A percentile compares a stretch with the other conserved stretches of the same genome.
These are phyloP conservation scores for Montipora efflorescens DNA, from an alignment of 64 coral and sea anemone species.

Conservation along the genomic window DNA sequence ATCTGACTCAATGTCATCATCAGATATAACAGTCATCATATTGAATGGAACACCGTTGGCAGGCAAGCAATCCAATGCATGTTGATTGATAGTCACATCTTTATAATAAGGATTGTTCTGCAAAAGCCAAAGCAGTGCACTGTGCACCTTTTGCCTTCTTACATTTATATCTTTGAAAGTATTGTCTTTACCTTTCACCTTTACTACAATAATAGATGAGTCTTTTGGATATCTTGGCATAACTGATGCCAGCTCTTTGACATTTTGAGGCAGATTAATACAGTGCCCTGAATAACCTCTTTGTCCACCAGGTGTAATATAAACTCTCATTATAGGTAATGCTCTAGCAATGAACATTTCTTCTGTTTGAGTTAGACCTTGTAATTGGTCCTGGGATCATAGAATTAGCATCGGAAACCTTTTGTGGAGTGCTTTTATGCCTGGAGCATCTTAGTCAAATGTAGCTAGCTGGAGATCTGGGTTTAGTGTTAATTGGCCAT, in stretches of 20 bases:
- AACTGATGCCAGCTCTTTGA: neutral
- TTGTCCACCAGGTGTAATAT: neutral
- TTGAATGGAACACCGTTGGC: neutral
- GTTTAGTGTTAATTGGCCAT: neutral
- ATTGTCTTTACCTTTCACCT: neutral
- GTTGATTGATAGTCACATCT: slow-evolving; percentile 15
- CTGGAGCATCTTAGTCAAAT: neutral
- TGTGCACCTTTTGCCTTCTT: slow-evolving; percentile 7
- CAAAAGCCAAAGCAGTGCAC: slow-evolving; percentile 12
- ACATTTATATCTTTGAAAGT: slow-evolving; percentile 42
- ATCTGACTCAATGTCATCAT: neutral
- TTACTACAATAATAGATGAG: neutral
- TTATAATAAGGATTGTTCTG: slow-evolving; percentile 35
- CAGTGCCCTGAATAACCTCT: neutral
- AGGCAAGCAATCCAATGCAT: neutral
- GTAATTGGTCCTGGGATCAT: slow-evolving; percentile 9
- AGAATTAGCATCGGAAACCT: slow-evolving; percentile 18
- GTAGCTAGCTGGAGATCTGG: neutral
- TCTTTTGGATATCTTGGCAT: slow-evolving; percentile 8
- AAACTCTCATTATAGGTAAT: slow-evolving; percentile 18
- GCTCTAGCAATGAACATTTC: neutral
- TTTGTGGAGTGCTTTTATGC: slow-evolving; percentile 31
- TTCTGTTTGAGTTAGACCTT: no score
- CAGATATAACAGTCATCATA: slow-evolving; percentile 12
- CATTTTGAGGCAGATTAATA: slow-evolving; percentile 38